Evolutionary conservation across 2,113 vertebrate species (phyloP).

Genomic region (Cavia porcellus): DNA sequence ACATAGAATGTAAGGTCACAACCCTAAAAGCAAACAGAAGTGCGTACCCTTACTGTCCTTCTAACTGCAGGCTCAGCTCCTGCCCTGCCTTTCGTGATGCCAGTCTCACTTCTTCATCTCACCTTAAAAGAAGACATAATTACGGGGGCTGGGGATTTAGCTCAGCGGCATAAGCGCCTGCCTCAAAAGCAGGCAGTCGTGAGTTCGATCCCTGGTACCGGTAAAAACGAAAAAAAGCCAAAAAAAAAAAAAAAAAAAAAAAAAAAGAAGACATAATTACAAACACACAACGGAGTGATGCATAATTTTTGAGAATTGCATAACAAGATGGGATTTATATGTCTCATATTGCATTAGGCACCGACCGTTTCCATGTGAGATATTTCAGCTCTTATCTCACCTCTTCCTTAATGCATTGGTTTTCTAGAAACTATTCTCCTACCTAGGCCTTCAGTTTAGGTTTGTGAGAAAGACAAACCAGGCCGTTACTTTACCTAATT

Average conservation of each 20-base stretch:
- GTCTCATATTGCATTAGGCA: neutral
- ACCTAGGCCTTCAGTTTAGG: neutral
- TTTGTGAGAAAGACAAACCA: neutral
- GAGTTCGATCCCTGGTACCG: no score
- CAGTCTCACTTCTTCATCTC: neutral
- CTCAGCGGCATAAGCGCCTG: no score
- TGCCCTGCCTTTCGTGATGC: neutral
- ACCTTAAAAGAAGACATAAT: neutral
- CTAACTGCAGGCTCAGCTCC: neutral
- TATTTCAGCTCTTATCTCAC: neutral
- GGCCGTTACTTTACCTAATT: no score
- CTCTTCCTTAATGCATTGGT: neutral
- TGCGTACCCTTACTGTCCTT: neutral
- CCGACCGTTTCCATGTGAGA: neutral
- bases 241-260: no score
- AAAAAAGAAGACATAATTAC: neutral
- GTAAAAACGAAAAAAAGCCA: no score
- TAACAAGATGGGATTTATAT: neutral
- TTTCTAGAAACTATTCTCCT: neutral
- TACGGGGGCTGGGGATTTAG: no score
- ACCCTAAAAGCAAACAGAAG: neutral
- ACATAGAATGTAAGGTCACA: neutral
- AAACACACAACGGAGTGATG: neutral
- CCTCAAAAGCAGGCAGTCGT: no score
- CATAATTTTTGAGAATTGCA: neutral